Evolutionary conservation across 2,113 vertebrate species (phyloP), one percentile per base, ranked within the genome.

Genomic region (Lasiurus borealis): DNA sequence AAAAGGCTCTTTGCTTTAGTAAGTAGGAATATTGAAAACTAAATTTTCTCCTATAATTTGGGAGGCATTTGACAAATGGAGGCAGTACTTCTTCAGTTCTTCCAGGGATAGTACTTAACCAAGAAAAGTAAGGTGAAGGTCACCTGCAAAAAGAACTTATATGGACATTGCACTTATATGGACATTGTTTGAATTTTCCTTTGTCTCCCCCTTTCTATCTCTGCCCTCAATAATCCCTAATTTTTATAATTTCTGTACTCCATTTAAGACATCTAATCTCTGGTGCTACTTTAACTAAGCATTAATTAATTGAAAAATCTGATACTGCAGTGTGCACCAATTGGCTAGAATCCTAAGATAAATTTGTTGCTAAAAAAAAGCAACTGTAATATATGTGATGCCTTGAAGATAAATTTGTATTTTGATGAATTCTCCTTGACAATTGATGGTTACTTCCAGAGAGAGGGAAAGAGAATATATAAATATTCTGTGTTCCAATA

Each of bases 291-390:
- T 25, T 73, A 91, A 75, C 66, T 57, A 64, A 84, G 9, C 8
- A 71, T 77, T 59, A 46, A 36, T 88, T 72, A 27, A 52, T 72
- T 84, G 77, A 8, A 57, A 93, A 94, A 66, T 12, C 1, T 91
- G 23, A 25, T 44, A 76, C n/a, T 72, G 4, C 19, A 76, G 16
- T 64, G 6, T 64, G 72, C 85, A 77, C 29, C 29, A 85, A 31
- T 81, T 88, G 73, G 6, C 48, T n/a, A n/a, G n/a, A n/a, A 40
- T 59, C 29, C 23, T 73, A 84, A 85, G 68, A 72, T 91, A 73
- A 78, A 40, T 84, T 40, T 62, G 2, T 83, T 40, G 52, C 1
- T 83, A 77, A 36, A 73, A 90, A n/a, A 57, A 44, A 21, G 31
- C 15, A 66, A 69, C 13, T 89, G 46, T 86, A 75, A 72, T 57